These are phyloP conservation scores for Drosophila mercatorum DNA, from an alignment of 2,888 invertebrate species.

Conservation along the genomic window DNA sequence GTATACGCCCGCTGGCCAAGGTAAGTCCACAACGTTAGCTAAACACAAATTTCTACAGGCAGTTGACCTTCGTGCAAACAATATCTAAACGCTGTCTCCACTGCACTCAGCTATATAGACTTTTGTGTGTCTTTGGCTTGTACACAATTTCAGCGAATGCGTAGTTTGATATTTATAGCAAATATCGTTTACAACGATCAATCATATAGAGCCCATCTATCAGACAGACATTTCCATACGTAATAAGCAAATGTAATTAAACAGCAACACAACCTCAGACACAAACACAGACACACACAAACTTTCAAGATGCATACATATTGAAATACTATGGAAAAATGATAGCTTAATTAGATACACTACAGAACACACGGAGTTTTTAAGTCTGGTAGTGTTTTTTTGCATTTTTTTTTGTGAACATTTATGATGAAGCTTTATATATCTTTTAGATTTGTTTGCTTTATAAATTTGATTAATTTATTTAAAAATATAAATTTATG, in stretches of 20 bases:
- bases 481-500: too few species aligned
- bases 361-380: conserved; percentile 6
- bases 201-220: conserved; percentile 31
- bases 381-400: too few species aligned
- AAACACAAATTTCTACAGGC: conserved; percentile 22
- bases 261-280: conserved; percentile 3
- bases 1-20: conserved; percentile 69
- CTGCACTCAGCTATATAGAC: conserved; percentile 8
- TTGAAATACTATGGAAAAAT: neutral
- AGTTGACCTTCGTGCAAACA: conserved; percentile 44
- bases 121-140: conserved; percentile 13
- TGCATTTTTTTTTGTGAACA: too few species aligned
- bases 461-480: too few species aligned
- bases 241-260: conserved; percentile 58
- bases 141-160: conserved; percentile 26
- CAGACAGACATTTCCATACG: conserved; percentile 37
- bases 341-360: conserved; percentile 33
- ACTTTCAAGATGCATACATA: conserved; percentile 13
- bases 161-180: conserved; percentile 32
- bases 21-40: conserved; percentile 39
- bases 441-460: too few species aligned
- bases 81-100: conserved; percentile 8
- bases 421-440: too few species aligned
- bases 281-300: neutral
- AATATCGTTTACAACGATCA: conserved; percentile 44